Evolutionary conservation across 2,113 vertebrate genomes (phyloP), one percentile per base, ranked within the genome.

Genomic region (Tenrec ecaudatus): DNA sequence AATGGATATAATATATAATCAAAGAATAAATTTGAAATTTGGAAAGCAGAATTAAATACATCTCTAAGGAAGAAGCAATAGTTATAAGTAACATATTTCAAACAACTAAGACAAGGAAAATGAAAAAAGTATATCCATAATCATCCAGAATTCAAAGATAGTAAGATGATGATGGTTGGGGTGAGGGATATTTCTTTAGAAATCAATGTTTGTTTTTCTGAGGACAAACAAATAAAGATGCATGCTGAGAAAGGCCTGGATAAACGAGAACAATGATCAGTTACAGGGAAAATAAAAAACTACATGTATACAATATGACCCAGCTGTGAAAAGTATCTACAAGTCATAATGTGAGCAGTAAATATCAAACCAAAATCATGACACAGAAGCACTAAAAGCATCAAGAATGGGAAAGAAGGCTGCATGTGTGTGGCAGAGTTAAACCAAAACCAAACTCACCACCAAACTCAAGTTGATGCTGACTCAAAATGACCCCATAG

Each of bases 11-110:
- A 33, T 79, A 53, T 79, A 53, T 69, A 62, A 38, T 38, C 15
- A n/a, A 20, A 57, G 53, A 80, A 82, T n/a, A 89, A 83, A 60
- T 40, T 6, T 88, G 76, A 77, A 90, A 78, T 62, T 2, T 90
- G 2, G 23, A 69, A 22, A 31, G 40, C 58, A 15, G 58, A 33
- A 88, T 33, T 38, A 19, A 83, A 33, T 80, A 57, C 76, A 62
- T 89, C 36, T 76, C 75, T 15, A 66, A 81, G 64, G 82, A 86
- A 82, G 27, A 82, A 80, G 77, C 7, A 79, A 90, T 40, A 40
- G 69, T 47, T 22, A 36, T 17, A 60, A 47, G 58, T 20, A 19
- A n/a, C 25, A 68, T 6, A 60, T 82, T 78, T 76, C 20, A 8
- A 82, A 88, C 58, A 68, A 80, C 22, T 82, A 69, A 81, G 19